Evolutionary conservation across 2,888 invertebrate species (phyloP).

Genomic region (Chaetogeoica ovagalla): DNA sequence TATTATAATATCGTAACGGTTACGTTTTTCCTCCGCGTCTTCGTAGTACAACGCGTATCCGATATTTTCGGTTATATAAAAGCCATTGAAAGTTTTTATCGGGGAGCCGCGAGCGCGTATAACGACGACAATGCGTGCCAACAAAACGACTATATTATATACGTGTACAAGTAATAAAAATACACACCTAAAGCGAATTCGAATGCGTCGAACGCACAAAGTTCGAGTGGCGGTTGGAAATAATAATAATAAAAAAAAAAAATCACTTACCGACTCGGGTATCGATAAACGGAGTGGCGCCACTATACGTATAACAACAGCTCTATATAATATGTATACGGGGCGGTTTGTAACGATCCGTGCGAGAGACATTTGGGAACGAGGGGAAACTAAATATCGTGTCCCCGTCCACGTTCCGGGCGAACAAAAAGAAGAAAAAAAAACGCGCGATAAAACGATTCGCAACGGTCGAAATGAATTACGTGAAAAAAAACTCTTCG

Average conservation of each 20-base stretch:
- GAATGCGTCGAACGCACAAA: constrained; percentile 2
- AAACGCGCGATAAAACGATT: constrained; percentile 32
- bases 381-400: background rate
- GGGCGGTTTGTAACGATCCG: constrained; percentile 46
- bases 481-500: background rate
- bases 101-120: no score
- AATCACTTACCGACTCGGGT: constrained; percentile 46
- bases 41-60: background rate
- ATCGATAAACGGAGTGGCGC: constrained; percentile 48
- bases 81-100: constrained; percentile 39
- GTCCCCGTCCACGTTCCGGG: constrained; percentile 13
- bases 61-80: constrained; percentile 27
- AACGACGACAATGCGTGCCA: constrained; percentile 34
- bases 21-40: background rate
- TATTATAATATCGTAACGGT: no score
- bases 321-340: background rate
- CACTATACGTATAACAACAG: background rate
- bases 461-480: constrained; percentile 30
- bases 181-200: constrained; percentile 6
- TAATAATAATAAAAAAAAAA: no score
- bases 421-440: background rate
- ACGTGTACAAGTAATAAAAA: background rate
- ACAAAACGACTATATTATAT: constrained; percentile 8
- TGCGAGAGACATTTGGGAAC: constrained; percentile 32
- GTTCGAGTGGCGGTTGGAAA: constrained; percentile 3